These are phyloP conservation scores for Eriocheir sinensis DNA, from an alignment of 1,140 invertebrate genomes.

Conservation along the genomic window DNA sequence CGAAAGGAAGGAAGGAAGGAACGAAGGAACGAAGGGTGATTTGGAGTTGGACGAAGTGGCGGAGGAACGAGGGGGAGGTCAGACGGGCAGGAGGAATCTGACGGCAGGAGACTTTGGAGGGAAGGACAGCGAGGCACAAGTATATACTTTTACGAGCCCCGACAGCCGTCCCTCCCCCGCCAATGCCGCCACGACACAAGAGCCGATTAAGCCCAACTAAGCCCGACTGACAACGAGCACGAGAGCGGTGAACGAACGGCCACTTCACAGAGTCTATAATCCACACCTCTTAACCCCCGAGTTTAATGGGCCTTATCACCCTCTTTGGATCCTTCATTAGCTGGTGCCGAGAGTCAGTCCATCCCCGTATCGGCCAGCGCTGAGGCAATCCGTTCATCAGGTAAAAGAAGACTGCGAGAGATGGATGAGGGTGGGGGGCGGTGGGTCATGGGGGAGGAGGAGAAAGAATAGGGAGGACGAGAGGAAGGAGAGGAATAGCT, in stretches of 20 bases:
- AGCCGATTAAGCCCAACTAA: neutral
- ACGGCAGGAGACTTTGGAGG: neutral
- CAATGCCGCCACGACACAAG: neutral
- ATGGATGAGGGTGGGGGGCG: neutral
- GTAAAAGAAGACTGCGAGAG: neutral
- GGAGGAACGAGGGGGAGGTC: no score
- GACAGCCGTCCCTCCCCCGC: neutral
- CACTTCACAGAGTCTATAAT: slow-evolving; percentile 4
- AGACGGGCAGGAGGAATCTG: no score
- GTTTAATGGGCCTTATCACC: neutral
- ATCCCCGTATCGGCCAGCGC: neutral
- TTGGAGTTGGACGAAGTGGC: no score
- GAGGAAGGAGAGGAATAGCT: neutral
- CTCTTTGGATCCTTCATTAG: neutral
- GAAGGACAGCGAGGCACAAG: no score
- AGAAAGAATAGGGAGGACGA: slow-evolving; percentile 25
- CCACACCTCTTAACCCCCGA: neutral
- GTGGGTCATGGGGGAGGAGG: neutral
- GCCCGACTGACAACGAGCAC: neutral
- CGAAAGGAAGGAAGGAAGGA: no score
- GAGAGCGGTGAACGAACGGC: neutral
- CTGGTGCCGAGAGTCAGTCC: neutral
- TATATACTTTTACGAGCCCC: neutral
- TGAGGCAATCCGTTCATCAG: neutral
- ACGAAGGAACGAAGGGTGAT: no score